Base-by-base conservation (phyloP, 1,140 invertebrate species). In the Frieseomelitta varia region DNA sequence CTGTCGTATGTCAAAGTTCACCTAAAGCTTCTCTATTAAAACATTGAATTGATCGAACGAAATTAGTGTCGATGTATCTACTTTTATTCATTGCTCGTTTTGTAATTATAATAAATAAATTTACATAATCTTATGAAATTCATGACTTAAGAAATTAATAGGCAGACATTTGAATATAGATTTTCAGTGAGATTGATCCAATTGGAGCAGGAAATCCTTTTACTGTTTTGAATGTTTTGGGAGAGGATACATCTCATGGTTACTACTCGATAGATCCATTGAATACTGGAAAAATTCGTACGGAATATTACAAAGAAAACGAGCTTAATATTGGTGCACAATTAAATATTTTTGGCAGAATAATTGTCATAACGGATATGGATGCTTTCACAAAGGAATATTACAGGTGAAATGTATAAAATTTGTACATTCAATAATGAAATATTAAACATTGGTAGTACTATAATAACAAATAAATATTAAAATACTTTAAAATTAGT, bases 341-440 rank as follows among this genome's bases (percentile, higher is more conserved):
- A 1, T 92, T 99, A 1, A 97, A 97, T 86, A 96, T 98, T 27
- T 98, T 96, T 88, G 98, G 98, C 14, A 95, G 98, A 71, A 96
- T 96, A 69, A 96, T 99, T 47, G 95, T 98, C 0, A 94, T 99
- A 0, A 97, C 97, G 1, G 97, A 98, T 92, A 97, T 98, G 87
- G 98, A 99, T 94, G 95, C 95, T 27, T 98, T 97, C 90, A 99
- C 98, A 0, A 98, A 97, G 92, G 96, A 97, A 67, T 99, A 98
- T 95, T 99, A 98, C 93, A 96, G 96, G 86, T 96, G 58, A 71
- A 58, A 21, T 53, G n/a, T 19, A 53, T 15, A n/a, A 51, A 34
- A 19, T 61, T 8, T 47, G 14, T 0, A 51, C 27, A 77, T 61
- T 72, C 67, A 63, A 15, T 6, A 27, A 10, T 15, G 1, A 30